Conservation (phyloP, 2,113 vertebrate species). For the Protobothrops mucrosquamatus region DNA sequence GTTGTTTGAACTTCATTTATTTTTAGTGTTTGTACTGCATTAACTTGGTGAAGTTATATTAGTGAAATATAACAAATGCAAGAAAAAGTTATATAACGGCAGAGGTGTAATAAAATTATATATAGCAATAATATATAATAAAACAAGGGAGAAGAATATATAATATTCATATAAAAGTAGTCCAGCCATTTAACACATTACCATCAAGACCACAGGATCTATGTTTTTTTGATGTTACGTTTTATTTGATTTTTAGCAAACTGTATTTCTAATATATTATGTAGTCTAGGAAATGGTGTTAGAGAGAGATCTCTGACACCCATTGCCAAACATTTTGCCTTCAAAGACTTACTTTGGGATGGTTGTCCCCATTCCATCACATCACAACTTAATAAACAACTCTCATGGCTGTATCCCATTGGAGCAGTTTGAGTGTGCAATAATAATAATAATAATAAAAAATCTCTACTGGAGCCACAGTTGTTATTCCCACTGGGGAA, state of each 20-base stretch:
- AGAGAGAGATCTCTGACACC: background rate
- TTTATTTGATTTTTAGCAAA: background rate
- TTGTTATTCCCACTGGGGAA: background rate
- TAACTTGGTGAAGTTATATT: background rate
- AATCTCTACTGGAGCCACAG: background rate
- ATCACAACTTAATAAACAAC: background rate
- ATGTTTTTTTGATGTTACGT: background rate
- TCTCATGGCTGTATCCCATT: background rate
- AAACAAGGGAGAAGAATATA: background rate
- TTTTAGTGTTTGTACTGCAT: background rate
- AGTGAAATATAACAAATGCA: background rate
- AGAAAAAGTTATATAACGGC: background rate
- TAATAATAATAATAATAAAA: background rate
- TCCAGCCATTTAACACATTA: background rate
- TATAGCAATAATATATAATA: background rate
- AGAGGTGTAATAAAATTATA: background rate
- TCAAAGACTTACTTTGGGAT: background rate
- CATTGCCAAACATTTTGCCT: background rate
- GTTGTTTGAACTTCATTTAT: background rate
- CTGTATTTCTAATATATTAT: background rate
- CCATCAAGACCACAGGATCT: background rate
- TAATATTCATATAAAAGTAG: background rate
- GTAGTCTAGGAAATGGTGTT: background rate
- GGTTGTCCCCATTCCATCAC: background rate
- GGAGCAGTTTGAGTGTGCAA: background rate